Evolutionary conservation across 1,140 invertebrate genomes (phyloP), one percentile per base, ranked within the genome.

Genomic region (Panulirus ornatus): DNA sequence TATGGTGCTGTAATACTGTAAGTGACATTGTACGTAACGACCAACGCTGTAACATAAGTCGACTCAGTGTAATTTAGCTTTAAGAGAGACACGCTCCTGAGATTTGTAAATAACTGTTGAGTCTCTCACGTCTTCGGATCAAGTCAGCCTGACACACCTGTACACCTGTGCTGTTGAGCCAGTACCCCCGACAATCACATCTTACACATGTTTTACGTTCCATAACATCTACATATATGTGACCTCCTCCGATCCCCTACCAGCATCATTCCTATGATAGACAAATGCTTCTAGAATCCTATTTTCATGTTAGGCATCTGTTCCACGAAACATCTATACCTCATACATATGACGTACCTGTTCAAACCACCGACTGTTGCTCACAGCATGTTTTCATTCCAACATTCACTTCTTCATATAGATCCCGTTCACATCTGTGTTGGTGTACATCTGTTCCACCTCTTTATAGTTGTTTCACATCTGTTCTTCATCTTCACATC

Each of bases 1-100:
- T 66, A 66, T 66, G 58, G 58, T 66, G 58, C 58, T 66, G 58
- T 66, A 66, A 66, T 66, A 22, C 58, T 66, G 58, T 66, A 66
- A 66, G 58, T 30, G 54, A 58, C 22, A n/a, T n/a, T n/a, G n/a
- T n/a, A 9, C 19, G 3, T 14, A 19, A 47, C 14, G 44, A 47
- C 44, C 44, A 47, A 47, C 14, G 14, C 14, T 47, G 44, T 47
- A 47, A 47, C 44, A 47, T 47, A 47, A 22, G 11, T 19, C 22
- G 16, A 58, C 54, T 58, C 54, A 11, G 16, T 0, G 54, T 58
- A 58, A n/a, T 22, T 58, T 58, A 14, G 14, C n/a, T 22, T 58
- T 22, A 58, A 19, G 54, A n/a, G n/a, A n/a, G 27, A 66, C 27
- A 30, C 58, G 30, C 58, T 34, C n/a, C n/a, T n/a, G 1, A 66